Percentiles rank a stretch among this genome's conserved stretches.
Conservation (phyloP, 1,140 invertebrate species). For the honey bee (Apis mellifera) region DNA sequence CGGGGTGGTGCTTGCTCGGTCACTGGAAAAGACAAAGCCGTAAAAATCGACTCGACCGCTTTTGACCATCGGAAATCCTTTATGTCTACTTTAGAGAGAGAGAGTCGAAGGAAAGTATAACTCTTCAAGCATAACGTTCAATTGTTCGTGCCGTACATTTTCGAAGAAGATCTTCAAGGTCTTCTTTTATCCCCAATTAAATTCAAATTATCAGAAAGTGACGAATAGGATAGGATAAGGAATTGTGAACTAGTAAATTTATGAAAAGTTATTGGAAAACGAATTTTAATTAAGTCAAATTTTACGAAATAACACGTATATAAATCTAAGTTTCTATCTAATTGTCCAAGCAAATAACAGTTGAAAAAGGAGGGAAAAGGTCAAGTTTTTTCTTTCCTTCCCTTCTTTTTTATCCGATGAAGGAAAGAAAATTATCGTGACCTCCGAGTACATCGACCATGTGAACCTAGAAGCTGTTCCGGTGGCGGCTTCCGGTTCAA, state of each 20-base stretch:
- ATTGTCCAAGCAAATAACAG: background rate
- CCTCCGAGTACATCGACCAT: slow-evolving; percentile 71
- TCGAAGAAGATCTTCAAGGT: slow-evolving; percentile 10
- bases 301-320: too few relatives aligned
- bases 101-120: slow-evolving; percentile 1
- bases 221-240: background rate
- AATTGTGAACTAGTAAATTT: too few relatives aligned
- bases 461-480: slow-evolving; percentile 77
- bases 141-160: background rate
- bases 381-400: too few relatives aligned
- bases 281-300: too few relatives aligned
- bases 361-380: background rate
- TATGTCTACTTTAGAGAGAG: background rate
- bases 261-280: too few relatives aligned
- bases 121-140: slow-evolving; percentile 10
- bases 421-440: slow-evolving; percentile 73
- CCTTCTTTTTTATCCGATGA: slow-evolving; percentile 39
- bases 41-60: slow-evolving; percentile 17
- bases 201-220: background rate
- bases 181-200: background rate
- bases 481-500: slow-evolving; percentile 77
- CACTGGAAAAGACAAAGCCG: slow-evolving; percentile 15
- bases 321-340: background rate
- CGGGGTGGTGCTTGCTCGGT: background rate
- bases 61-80: slow-evolving; percentile 36